phyloP scores from a whole-genome alignment of 2,113 vertebrate genomes.

The Poeciliopsis occidentalis region DNA sequence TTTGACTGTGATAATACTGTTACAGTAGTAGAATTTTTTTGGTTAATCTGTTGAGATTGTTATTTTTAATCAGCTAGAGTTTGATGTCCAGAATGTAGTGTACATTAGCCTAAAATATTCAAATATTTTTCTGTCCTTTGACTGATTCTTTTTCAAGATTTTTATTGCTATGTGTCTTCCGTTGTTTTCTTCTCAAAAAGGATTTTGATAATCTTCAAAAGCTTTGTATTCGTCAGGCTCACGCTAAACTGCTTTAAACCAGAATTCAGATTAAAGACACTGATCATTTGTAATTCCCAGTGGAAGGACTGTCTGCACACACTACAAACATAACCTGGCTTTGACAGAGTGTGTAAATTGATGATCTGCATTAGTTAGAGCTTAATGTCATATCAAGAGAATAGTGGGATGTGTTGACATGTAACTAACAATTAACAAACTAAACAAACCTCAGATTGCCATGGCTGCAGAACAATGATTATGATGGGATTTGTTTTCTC shows the following conservation, averaged over 20 bases:
- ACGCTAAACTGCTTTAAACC: constrained; percentile 47
- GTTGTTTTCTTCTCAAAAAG: constrained; percentile 17
- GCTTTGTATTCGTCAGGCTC: constrained; percentile 39
- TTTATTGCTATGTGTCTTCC: constrained; percentile 8
- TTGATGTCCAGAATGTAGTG: neutral
- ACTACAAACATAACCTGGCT: too few species aligned
- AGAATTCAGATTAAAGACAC: constrained; percentile 55
- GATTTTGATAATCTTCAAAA: constrained; percentile 63
- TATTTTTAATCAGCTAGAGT: neutral
- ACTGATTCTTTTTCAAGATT: neutral
- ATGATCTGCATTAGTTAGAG: constrained; percentile 1
- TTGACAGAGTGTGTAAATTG: neutral
- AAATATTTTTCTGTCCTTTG: neutral
- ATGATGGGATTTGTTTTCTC: too few species aligned
- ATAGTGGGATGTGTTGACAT: neutral
- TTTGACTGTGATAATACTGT: constrained; percentile 36
- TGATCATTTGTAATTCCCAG: constrained; percentile 51
- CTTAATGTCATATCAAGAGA: neutral
- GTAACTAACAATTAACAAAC: neutral
- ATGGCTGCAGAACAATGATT: too few species aligned
- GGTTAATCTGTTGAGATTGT: neutral
- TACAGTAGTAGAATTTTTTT: neutral
- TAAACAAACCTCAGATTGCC: too few species aligned
- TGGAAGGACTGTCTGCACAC: constrained; percentile 8
- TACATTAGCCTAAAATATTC: neutral